phyloP scores from a whole-genome alignment of 2,888 invertebrate genomes.

The Petrolisthes manimaculis region DNA sequence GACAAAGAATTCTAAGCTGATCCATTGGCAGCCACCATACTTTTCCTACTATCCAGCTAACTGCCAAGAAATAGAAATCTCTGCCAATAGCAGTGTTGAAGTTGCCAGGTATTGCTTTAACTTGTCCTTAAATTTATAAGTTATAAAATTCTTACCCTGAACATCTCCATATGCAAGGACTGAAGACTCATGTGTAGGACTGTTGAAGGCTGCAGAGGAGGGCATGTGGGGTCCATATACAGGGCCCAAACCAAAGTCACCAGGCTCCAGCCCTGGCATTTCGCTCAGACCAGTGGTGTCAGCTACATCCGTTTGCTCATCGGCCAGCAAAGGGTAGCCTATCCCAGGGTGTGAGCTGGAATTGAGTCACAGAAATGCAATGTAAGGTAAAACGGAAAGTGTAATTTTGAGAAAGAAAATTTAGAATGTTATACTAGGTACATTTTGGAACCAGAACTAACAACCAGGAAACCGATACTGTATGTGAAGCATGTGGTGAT shows the following conservation, averaged over 20 bases:
- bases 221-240: conserved; percentile 62
- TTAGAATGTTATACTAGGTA: no score
- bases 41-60: no score
- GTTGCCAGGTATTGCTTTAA: no score
- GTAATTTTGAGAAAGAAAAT: no score
- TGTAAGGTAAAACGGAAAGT: no score
- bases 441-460: no score
- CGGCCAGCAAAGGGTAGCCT: conserved; percentile 45
- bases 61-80: no score
- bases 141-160: not conserved
- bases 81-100: no score
- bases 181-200: conserved; percentile 46
- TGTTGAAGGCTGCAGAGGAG: conserved; percentile 38
- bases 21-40: no score
- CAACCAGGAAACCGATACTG: no score
- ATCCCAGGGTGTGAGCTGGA: conserved; percentile 57
- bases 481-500: no score
- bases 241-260: conserved; percentile 55
- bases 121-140: no score
- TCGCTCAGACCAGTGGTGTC: conserved; percentile 45
- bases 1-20: not conserved
- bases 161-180: conserved; percentile 54
- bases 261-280: conserved; percentile 54
- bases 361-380: conserved; percentile 13
- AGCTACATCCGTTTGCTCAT: conserved; percentile 35